Base-by-base conservation (phyloP, 2,888 invertebrate genomes). In the Idaea straminata region DNA sequence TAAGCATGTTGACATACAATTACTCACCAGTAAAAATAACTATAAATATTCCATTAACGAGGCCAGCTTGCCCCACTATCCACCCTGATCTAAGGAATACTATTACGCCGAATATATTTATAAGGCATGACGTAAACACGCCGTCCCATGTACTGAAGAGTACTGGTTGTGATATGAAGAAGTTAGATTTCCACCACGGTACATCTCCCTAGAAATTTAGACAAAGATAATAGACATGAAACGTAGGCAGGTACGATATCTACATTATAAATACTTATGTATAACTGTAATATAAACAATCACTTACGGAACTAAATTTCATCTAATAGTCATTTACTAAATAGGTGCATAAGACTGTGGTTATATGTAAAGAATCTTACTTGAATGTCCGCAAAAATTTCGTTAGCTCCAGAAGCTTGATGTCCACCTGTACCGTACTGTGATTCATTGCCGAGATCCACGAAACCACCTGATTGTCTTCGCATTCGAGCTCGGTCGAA, bases 81-180 rank as follows among this genome's bases (percentile, higher is more conserved):
- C 99, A 99, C 71, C 99, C 99, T 69, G 98, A 98, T 78, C 99
- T 94, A 68, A 99, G 93, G 89, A 99, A 99, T 69, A 99, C 98
- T 86, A 99, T 98, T 0, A 99, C 99, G 81, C 99, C 99, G 92
- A 99, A 98, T 67, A 99, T 98, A 89, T 99, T 99, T 82, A 99
- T 98, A 79, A 99, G 95, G 84, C 98, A 99, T 63, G 99, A 98
- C 65, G 99, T 98, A 85, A 99, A 99, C 6, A 99, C 99, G 72
- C 99, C 99, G 90, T 99, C 99, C 98, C 98, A 99, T 0, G 98
- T 98, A 15, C 99, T 99, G 93, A 99, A 99, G 63, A 99, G 92
- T 64, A 99, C 97, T 57, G 98, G 98, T 87, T 99, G 98, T 47
- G 98, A 98, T 88, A 99, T 96, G 84, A 99, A 98, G 89, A 99